Evolutionary conservation across 2,113 vertebrate genomes (phyloP).

Genomic region (Hippocampus mohnikei): DNA sequence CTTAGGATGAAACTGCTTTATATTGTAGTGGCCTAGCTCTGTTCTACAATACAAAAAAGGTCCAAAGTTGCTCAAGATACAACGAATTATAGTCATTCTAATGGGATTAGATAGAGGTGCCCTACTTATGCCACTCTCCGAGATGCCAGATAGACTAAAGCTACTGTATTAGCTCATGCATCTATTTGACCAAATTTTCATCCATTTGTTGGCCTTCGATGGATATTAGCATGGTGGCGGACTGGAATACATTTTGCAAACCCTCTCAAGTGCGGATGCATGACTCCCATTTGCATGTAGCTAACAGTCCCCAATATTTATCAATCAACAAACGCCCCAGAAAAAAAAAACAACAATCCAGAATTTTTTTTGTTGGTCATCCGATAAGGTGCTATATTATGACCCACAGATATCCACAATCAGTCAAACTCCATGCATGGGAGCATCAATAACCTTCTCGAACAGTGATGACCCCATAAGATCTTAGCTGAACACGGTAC

Average conservation of each 20-base stretch:
- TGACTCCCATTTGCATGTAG: neutral
- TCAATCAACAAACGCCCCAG: neutral
- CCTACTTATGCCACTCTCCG: slow-evolving; percentile 27
- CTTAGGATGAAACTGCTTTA: slow-evolving; percentile 24
- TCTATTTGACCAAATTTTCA: slow-evolving; percentile 14
- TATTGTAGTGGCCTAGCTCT: slow-evolving; percentile 34
- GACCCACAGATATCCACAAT: neutral
- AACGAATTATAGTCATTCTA: slow-evolving; percentile 43
- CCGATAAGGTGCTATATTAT: neutral
- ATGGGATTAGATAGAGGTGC: slow-evolving; percentile 53
- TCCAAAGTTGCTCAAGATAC: slow-evolving; percentile 44
- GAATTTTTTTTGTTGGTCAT: neutral
- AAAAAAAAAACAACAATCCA: neutral
- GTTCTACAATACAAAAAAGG: slow-evolving; percentile 32
- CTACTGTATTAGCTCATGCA: slow-evolving; percentile 30
- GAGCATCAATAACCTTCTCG: slow-evolving; percentile 21
- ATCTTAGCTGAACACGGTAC: slow-evolving; percentile 17
- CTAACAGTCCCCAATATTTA: neutral
- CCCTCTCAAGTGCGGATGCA: neutral
- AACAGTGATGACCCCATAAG: slow-evolving; percentile 13
- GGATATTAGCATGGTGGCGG: neutral
- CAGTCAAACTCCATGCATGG: neutral
- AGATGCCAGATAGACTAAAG: slow-evolving; percentile 43
- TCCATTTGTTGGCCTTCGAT: neutral
- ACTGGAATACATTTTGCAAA: neutral